Evolutionary conservation across 2,113 vertebrate species (phyloP).

Genomic region (Tragelaphus scriptus): DNA sequence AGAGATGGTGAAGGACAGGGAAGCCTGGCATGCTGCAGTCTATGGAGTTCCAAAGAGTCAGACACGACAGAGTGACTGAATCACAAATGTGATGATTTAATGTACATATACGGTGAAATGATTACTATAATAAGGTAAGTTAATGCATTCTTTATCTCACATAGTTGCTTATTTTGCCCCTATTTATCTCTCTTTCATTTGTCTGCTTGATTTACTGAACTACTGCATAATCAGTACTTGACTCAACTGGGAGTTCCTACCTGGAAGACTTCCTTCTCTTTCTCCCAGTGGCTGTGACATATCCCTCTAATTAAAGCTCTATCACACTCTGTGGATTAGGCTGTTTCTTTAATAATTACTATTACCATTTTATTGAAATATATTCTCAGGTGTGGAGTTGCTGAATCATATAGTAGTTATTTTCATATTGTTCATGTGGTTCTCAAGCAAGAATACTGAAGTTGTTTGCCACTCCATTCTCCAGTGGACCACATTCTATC

Average conservation of each 20-base stretch:
- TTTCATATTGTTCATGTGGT: not conserved
- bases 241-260: not conserved
- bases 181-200: not conserved
- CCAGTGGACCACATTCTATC: not conserved
- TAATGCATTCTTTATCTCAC: not conserved
- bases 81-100: not conserved
- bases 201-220: not conserved
- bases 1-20: not conserved
- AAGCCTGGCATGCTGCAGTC: not conserved
- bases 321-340: not conserved
- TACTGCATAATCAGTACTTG: not conserved
- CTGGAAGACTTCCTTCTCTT: not conserved
- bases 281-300: not conserved
- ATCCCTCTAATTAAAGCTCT: not conserved
- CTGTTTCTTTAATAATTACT: not conserved
- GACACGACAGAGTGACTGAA: not conserved
- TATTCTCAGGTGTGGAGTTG: not conserved
- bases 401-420: not conserved
- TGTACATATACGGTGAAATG: not conserved
- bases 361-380: not conserved
- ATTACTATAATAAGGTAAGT: not conserved
- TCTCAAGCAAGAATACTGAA: not conserved
- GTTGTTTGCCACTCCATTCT: not conserved
- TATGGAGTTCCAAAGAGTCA: rapidly evolving
- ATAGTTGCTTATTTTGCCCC: not conserved